Conservation (phyloP, 2,888 invertebrate species). For the Stenichneumon culpator region DNA sequence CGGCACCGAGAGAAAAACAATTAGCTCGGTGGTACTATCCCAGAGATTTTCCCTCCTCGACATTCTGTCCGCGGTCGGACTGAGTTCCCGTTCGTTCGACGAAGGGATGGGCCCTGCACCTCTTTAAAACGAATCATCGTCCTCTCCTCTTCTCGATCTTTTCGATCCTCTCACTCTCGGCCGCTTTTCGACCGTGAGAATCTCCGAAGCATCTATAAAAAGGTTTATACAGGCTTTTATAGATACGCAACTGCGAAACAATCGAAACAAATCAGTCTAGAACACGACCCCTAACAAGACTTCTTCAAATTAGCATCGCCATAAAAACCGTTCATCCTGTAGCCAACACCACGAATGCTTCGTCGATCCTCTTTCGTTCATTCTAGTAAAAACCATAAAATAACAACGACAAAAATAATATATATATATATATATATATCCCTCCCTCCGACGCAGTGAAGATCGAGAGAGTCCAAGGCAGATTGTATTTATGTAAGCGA, state of each 20-base stretch:
- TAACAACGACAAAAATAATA: constrained; percentile 34
- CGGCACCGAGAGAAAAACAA: constrained; percentile 44
- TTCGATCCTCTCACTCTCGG: constrained; percentile 32
- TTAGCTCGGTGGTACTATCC: constrained; percentile 30
- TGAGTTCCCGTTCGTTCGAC: not conserved
- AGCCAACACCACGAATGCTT: constrained; percentile 50
- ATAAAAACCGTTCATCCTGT: constrained; percentile 55
- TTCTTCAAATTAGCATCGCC: constrained; percentile 63
- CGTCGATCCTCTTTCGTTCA: constrained; percentile 19
- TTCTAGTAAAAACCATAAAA: constrained; percentile 39
- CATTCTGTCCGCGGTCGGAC: not conserved
- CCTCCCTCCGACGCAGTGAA: constrained; percentile 59
- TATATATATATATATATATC: constrained; percentile 6
- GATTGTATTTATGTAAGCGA: constrained; percentile 77
- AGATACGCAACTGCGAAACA: constrained; percentile 37
- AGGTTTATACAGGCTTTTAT: constrained; percentile 27
- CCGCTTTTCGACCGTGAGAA: constrained; percentile 54
- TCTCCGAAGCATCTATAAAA: constrained; percentile 35
- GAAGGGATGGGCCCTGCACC: constrained; percentile 40
- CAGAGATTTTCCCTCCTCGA: constrained; percentile 27
- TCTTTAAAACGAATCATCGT: constrained; percentile 62
- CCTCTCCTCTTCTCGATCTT: constrained; percentile 23
- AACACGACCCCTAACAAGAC: constrained; percentile 54
- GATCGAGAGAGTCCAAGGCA: constrained; percentile 66
- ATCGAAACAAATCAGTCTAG: constrained; percentile 62